phyloP scores from a whole-genome alignment of 2,113 vertebrate genomes.

The Redunca redunca region DNA sequence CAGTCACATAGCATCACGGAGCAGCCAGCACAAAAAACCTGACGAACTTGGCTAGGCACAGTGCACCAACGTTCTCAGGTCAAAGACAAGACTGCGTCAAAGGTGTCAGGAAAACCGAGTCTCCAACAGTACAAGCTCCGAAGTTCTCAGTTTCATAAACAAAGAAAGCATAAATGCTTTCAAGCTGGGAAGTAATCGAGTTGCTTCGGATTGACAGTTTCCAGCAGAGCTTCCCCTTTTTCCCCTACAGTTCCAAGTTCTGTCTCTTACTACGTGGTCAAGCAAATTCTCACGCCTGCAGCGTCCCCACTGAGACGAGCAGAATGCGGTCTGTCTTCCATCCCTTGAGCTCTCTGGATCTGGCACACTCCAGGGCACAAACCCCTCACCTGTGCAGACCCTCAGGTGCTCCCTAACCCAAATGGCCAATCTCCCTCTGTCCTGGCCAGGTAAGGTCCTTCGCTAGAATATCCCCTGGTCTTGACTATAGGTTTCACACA shows the following conservation, averaged over 20 bases:
- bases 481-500: neutral
- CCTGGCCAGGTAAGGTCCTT: neutral
- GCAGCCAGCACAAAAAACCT: neutral
- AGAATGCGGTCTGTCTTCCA: neutral
- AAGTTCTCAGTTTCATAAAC: neutral
- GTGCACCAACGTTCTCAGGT: neutral
- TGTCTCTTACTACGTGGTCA: neutral
- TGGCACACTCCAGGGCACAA: neutral
- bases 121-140: neutral
- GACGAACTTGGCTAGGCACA: neutral
- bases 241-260: neutral
- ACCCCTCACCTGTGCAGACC: neutral
- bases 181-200: neutral
- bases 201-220: neutral
- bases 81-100: conserved; percentile 18
- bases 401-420: neutral
- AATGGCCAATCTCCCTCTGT: neutral
- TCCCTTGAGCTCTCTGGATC: neutral
- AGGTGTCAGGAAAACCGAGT: neutral
- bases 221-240: neutral
- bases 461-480: neutral
- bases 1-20: neutral
- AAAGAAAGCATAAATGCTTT: neutral
- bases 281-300: neutral
- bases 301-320: neutral